A percentile compares a stretch with the other conserved stretches of the same genome.
Conservation (phyloP, 2,797 vertebrate genomes). For the Ptychobarbus kaznakovi region DNA sequence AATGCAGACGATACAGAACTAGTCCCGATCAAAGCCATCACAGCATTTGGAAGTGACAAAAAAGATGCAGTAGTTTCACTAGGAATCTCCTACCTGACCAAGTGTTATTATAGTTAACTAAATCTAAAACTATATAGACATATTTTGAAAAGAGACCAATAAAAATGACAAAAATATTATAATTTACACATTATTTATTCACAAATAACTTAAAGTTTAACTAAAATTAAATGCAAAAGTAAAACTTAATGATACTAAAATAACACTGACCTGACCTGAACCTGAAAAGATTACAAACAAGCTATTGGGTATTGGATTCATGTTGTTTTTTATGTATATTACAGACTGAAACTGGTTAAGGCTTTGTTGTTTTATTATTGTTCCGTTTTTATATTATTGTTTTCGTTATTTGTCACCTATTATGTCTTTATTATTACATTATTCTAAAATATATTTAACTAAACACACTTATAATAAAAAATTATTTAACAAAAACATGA, state of each 20-base stretch:
- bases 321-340: background rate
- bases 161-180: background rate
- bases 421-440: background rate
- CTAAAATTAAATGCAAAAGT: background rate
- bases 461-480: background rate
- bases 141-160: background rate
- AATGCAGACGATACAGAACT: constrained; percentile 44
- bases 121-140: background rate
- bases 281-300: background rate
- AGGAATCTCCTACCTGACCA: background rate
- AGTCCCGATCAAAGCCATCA: constrained; percentile 35
- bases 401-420: background rate
- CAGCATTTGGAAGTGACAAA: constrained; percentile 13
- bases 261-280: background rate
- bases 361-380: background rate
- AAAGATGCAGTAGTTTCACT: background rate
- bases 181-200: background rate
- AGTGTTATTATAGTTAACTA: background rate
- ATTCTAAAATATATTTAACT: background rate
- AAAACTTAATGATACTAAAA: background rate
- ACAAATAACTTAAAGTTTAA: background rate
- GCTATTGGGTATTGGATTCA: background rate
- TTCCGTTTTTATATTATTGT: background rate
- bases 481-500: background rate
- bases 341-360: background rate